A percentile compares a stretch with the other conserved stretches of the same genome.
These are phyloP conservation scores for Dryoscopus gambensis DNA, from an alignment of 2,113 vertebrate species.

Conservation along the genomic window DNA sequence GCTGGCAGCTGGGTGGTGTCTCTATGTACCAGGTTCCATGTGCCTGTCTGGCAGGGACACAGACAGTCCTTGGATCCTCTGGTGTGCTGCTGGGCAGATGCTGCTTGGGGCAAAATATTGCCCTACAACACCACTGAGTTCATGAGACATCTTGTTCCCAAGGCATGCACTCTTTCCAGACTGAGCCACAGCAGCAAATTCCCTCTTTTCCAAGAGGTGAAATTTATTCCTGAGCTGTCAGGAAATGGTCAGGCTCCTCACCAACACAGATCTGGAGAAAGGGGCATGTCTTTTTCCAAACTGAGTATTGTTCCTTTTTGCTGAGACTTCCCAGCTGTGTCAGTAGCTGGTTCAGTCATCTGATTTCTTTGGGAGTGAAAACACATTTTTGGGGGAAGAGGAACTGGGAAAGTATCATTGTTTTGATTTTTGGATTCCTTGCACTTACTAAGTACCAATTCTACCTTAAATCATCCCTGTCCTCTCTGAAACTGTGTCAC, in stretches of 20 bases:
- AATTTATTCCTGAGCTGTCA: not conserved
- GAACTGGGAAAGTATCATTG: not conserved
- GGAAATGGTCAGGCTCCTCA: not conserved
- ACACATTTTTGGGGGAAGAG: not conserved
- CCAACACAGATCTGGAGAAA: rapidly evolving
- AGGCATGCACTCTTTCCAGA: not conserved
- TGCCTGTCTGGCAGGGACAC: not conserved
- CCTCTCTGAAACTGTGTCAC: not conserved
- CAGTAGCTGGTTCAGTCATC: not conserved
- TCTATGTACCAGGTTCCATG: not conserved
- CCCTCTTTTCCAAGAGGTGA: not conserved
- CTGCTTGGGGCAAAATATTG: not conserved
- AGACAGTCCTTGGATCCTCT: not conserved
- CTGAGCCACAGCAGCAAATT: not conserved
- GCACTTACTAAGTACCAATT: not conserved
- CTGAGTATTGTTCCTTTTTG: not conserved
- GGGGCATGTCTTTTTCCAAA: not conserved
- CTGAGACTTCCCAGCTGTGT: not conserved
- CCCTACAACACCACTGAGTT: not conserved
- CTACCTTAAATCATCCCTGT: not conserved
- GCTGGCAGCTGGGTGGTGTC: not conserved
- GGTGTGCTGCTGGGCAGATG: not conserved
- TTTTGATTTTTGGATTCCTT: not conserved
- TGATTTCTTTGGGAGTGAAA: not conserved
- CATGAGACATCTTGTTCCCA: not conserved